Evolutionary conservation across 1,140 invertebrate genomes (phyloP).

Genomic region (Harpegnathos saltator): DNA sequence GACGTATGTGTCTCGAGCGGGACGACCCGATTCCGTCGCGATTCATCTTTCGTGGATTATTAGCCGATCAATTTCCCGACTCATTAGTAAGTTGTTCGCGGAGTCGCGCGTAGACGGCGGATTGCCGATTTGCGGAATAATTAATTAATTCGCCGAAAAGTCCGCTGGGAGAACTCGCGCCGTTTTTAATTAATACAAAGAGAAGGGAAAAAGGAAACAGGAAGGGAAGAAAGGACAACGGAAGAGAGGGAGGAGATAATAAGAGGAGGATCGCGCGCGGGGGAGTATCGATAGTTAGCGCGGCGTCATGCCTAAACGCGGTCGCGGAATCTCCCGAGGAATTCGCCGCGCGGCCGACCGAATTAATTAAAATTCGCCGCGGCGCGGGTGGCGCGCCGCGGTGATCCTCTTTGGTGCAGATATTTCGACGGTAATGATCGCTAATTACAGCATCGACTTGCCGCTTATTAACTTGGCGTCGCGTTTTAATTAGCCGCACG

Average conservation of each 20-base stretch:
- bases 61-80: neutral
- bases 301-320: slow-evolving; percentile 39
- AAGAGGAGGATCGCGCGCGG: no score
- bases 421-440: slow-evolving; percentile 74
- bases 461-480: slow-evolving; percentile 69
- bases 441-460: slow-evolving; percentile 75
- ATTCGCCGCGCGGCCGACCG: slow-evolving; percentile 37
- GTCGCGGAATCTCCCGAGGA: slow-evolving; percentile 43
- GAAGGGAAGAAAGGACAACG: no score
- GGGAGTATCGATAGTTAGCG: slow-evolving; percentile 15
- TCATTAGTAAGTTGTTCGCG: slow-evolving; percentile 17
- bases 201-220: neutral
- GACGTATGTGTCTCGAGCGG: neutral
- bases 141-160: slow-evolving; percentile 43
- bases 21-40: neutral
- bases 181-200: slow-evolving; percentile 39
- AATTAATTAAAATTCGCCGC: slow-evolving; percentile 71
- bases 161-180: slow-evolving; percentile 1
- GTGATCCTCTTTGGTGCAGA: slow-evolving; percentile 66
- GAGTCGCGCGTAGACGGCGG: neutral
- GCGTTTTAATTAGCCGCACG: slow-evolving; percentile 72
- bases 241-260: no score
- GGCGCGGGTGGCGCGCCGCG: slow-evolving; percentile 5
- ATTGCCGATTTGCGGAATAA: slow-evolving; percentile 14
- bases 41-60: neutral